Evolutionary conservation across 2,888 invertebrate genomes (phyloP).

Genomic region (Nemurella pictetii): DNA sequence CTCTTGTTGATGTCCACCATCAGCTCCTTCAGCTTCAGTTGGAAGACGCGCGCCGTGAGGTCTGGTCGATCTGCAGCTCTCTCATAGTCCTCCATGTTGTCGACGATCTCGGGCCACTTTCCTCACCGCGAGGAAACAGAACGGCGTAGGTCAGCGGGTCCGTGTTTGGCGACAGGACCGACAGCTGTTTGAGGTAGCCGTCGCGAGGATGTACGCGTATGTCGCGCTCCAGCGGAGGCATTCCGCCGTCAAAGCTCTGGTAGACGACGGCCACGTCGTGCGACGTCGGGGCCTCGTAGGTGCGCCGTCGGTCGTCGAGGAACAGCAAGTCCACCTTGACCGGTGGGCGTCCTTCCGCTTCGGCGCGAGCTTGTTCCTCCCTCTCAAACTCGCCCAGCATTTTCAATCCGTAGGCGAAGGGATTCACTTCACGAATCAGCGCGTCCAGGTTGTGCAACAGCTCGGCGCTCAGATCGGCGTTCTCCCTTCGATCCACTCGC

Average conservation of each 20-base stretch:
- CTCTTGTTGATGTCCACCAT: constrained; percentile 32
- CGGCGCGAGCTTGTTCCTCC: constrained; percentile 18
- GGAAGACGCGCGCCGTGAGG: constrained; percentile 42
- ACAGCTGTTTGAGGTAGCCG: too few species aligned
- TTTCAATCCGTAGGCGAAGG: too few species aligned
- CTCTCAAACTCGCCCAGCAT: neutral
- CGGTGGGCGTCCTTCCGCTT: neutral
- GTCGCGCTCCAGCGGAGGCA: neutral
- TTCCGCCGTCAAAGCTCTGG: neutral
- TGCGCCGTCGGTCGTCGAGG: neutral
- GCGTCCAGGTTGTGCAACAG: too few species aligned
- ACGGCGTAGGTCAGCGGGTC: too few species aligned
- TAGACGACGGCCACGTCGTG: neutral
- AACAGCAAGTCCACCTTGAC: neutral
- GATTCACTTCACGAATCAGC: neutral
- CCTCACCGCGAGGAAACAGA: too few species aligned
- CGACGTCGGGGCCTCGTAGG: neutral
- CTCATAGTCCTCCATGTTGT: constrained; percentile 40
- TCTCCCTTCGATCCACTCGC: too few species aligned
- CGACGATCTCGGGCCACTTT: constrained; percentile 44
- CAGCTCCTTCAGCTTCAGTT: constrained; percentile 39
- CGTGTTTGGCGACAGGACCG: too few species aligned
- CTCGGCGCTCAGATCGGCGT: too few species aligned
- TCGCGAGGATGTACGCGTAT: neutral
- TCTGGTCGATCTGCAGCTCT: constrained; percentile 35